Evolutionary conservation across 2,113 vertebrate species (phyloP).

Genomic region (Noctilio leporinus): DNA sequence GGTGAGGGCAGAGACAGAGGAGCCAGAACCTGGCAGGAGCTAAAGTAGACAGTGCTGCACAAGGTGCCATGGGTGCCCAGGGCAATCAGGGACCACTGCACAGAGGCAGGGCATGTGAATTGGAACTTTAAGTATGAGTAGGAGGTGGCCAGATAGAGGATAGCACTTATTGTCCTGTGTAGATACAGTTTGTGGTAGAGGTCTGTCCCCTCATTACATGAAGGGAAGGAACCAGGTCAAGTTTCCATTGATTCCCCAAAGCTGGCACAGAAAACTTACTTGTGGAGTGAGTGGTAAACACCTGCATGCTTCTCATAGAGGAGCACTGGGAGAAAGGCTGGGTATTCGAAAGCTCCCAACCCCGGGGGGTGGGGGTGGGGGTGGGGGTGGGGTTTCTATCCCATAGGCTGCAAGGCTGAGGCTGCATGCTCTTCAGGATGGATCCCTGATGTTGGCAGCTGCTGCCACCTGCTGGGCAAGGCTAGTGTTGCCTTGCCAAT

Average conservation of each 20-base stretch:
- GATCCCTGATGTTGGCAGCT: background rate
- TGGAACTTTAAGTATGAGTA: background rate
- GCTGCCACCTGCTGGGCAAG: slow-evolving; percentile 52
- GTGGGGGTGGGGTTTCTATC: background rate
- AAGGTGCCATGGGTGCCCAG: background rate
- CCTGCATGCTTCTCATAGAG: background rate
- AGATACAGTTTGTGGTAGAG: background rate
- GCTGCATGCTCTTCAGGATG: too few species aligned
- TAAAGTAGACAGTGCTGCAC: background rate
- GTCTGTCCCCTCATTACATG: background rate
- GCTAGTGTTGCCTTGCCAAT: background rate
- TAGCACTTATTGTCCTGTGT: background rate
- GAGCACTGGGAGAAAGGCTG: background rate
- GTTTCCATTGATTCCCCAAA: background rate
- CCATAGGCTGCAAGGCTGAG: accelerated
- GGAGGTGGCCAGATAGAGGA: background rate
- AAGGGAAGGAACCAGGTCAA: background rate
- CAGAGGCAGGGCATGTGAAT: background rate
- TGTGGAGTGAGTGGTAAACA: background rate
- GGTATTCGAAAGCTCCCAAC: background rate
- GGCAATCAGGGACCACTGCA: background rate
- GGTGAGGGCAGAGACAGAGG: background rate
- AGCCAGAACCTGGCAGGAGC: background rate
- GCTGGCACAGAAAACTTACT: background rate
- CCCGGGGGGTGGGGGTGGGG: too few species aligned